phyloP scores from a whole-genome alignment of 2,113 vertebrate genomes.

The Sinocyclocheilus anophthalmus region DNA sequence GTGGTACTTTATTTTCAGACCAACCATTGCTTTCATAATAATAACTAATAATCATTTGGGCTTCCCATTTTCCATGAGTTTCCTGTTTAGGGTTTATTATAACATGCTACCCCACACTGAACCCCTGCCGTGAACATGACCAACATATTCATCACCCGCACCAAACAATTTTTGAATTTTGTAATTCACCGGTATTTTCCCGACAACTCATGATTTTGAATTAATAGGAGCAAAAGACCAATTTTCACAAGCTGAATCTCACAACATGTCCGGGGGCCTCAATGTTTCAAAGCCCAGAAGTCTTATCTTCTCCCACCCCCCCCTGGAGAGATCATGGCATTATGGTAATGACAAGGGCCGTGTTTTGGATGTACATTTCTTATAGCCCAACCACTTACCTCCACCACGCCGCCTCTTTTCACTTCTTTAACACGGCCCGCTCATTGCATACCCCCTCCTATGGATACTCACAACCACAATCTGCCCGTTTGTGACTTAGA shows the following conservation, averaged over 20 bases:
- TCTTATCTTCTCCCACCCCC: conserved; percentile 43
- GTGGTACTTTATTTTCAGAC: background rate
- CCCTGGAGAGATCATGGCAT: conserved; percentile 51
- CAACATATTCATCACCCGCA: background rate
- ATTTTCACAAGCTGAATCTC: conserved; percentile 36
- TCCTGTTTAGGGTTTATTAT: background rate
- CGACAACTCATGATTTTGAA: conserved; percentile 11
- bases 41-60: background rate
- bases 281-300: conserved; percentile 55
- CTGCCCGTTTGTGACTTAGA: background rate
- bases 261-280: conserved; percentile 42
- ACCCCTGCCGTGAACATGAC: background rate
- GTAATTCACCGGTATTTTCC: background rate
- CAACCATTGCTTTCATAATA: background rate
- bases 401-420: background rate
- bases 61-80: background rate
- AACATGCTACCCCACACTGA: background rate
- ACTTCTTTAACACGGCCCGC: background rate
- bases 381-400: conserved; percentile 48
- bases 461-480: background rate
- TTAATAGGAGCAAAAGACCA: conserved; percentile 39
- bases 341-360: conserved; percentile 53
- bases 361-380: conserved; percentile 59
- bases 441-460: conserved; percentile 48
- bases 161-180: background rate